These are phyloP conservation scores for Pollenia amentaria DNA, from an alignment of 2,888 invertebrate genomes.

Conservation along the genomic window DNA sequence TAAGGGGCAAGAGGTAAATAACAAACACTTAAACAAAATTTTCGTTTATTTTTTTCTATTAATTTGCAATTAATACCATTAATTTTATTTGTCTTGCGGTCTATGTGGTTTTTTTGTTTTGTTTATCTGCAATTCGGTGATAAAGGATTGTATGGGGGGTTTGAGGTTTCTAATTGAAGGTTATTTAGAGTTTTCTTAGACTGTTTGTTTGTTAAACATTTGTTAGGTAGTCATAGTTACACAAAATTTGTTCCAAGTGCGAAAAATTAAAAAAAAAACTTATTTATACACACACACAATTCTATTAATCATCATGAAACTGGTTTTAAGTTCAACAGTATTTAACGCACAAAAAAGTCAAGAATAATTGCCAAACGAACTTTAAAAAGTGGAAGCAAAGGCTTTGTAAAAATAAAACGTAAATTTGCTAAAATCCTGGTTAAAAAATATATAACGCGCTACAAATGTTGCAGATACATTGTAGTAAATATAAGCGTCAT, in stretches of 20 bases:
- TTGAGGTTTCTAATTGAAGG: constrained; percentile 54
- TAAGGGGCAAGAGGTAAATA: background rate
- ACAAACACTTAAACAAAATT: background rate
- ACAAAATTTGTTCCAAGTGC: constrained; percentile 65
- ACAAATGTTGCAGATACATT: too few species aligned
- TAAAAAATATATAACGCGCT: background rate
- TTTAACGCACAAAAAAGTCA: constrained; percentile 44
- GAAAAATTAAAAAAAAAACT: constrained; percentile 50
- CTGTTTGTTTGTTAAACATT: constrained; percentile 40
- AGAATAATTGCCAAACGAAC: constrained; percentile 40
- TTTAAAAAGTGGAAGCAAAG: background rate
- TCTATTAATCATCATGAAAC: constrained; percentile 61
- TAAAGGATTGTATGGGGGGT: background rate
- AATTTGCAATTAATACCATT: constrained; percentile 73
- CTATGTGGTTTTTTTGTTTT: background rate
- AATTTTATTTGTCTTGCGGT: constrained; percentile 49
- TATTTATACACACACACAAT: background rate
- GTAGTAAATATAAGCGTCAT: too few species aligned
- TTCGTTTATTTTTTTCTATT: constrained; percentile 55
- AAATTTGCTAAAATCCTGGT: background rate
- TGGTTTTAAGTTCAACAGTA: constrained; percentile 42
- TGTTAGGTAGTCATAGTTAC: constrained; percentile 48
- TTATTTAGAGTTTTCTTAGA: constrained; percentile 45
- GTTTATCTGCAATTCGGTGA: background rate
- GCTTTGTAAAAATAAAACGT: constrained; percentile 27